Conservation (phyloP, 2,888 invertebrate species). For the Ctena decussata region DNA sequence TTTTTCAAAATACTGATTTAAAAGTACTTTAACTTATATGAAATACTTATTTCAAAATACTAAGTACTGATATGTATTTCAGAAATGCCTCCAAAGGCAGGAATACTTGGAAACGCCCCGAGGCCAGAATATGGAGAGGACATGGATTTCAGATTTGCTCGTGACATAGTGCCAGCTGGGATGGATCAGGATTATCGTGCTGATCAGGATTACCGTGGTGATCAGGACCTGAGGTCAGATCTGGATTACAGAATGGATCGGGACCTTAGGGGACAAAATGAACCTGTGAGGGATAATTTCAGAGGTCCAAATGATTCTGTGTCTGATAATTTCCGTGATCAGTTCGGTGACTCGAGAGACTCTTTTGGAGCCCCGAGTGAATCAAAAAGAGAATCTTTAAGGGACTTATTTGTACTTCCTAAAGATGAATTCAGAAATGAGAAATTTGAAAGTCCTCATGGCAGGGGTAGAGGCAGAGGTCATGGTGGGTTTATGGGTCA, state of each 20-base stretch:
- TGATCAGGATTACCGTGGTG: conserved; percentile 53
- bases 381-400: neutral
- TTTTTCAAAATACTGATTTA: no score
- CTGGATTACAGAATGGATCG: conserved; percentile 23
- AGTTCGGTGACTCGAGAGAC: neutral
- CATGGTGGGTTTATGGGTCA: neutral
- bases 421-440: neutral
- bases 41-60: no score
- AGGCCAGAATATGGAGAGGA: neutral
- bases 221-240: conserved; percentile 42
- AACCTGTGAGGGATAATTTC: neutral
- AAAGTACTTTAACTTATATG: no score
- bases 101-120: neutral
- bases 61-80: neutral
- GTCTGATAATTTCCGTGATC: neutral
- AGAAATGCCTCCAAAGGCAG: neutral
- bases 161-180: neutral
- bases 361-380: neutral
- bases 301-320: neutral
- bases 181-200: conserved; percentile 47
- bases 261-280: neutral
- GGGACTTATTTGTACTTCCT: neutral
- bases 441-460: conserved; percentile 9
- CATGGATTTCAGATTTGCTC: neutral
- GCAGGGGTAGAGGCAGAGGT: conserved; percentile 27